Evolutionary conservation across 2,113 vertebrate species (phyloP).

Genomic region (Chamaetylas fuelleborni): DNA sequence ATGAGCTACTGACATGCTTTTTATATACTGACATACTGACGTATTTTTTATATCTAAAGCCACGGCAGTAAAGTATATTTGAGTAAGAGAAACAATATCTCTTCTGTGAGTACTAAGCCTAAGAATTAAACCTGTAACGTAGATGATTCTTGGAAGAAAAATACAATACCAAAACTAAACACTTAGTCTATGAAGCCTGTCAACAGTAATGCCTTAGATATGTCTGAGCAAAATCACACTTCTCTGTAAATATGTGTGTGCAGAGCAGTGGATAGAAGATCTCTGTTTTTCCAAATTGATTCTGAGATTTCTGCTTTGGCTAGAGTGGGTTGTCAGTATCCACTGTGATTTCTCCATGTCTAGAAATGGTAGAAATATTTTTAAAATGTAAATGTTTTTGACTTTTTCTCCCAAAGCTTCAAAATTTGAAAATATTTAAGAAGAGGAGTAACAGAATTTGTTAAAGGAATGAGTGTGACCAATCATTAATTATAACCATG

Average conservation of each 20-base stretch:
- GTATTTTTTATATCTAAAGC: neutral
- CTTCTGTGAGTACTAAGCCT: neutral
- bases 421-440: neutral
- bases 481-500: neutral
- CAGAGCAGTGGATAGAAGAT: neutral
- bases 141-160: neutral
- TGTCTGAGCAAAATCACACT: neutral
- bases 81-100: neutral
- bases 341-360: neutral
- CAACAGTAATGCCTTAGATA: neutral
- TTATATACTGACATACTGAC: neutral
- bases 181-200: neutral
- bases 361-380: neutral
- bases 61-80: neutral
- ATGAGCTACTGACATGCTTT: neutral
- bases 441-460: neutral
- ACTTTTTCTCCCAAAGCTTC: neutral
- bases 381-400: neutral
- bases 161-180: neutral
- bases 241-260: neutral
- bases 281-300: neutral
- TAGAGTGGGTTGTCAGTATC: neutral
- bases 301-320: neutral
- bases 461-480: neutral
- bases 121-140: neutral